These are phyloP conservation scores for Zaprionus vittiger DNA, from an alignment of 1,140 invertebrate species.

Conservation along the genomic window DNA sequence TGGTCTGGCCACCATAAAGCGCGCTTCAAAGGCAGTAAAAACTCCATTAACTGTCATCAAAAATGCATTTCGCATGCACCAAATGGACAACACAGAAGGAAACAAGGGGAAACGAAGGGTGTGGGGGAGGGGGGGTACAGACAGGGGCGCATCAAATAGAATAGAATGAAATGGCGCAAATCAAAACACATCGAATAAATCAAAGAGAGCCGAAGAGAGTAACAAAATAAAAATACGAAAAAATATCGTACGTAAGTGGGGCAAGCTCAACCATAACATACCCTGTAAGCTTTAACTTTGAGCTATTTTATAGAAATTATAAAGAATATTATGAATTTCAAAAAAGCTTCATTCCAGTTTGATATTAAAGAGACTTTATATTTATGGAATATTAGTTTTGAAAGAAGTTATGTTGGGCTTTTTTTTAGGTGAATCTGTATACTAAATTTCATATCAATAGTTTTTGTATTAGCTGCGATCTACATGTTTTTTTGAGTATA, in stretches of 20 bases:
- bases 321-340: background rate
- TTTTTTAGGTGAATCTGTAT: too few relatives aligned
- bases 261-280: background rate
- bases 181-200: slow-evolving; percentile 79
- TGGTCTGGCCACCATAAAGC: slow-evolving; percentile 36
- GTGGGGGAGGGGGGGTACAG: background rate
- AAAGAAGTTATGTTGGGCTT: too few relatives aligned
- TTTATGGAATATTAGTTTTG: too few relatives aligned
- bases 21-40: slow-evolving; percentile 72
- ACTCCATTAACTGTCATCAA: slow-evolving; percentile 82
- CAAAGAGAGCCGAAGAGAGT: slow-evolving; percentile 49
- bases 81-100: slow-evolving; percentile 36
- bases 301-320: background rate
- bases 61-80: slow-evolving; percentile 79
- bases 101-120: background rate
- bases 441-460: too few relatives aligned
- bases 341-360: background rate
- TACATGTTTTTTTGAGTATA: too few relatives aligned
- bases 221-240: slow-evolving; percentile 11
- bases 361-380: background rate
- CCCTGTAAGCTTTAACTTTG: background rate
- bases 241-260: background rate
- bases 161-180: slow-evolving; percentile 79
- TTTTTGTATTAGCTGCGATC: too few relatives aligned
- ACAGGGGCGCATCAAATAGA: slow-evolving; percentile 67